phyloP scores from a whole-genome alignment of 2,888 invertebrate species.

The Leptopilina myrica region DNA sequence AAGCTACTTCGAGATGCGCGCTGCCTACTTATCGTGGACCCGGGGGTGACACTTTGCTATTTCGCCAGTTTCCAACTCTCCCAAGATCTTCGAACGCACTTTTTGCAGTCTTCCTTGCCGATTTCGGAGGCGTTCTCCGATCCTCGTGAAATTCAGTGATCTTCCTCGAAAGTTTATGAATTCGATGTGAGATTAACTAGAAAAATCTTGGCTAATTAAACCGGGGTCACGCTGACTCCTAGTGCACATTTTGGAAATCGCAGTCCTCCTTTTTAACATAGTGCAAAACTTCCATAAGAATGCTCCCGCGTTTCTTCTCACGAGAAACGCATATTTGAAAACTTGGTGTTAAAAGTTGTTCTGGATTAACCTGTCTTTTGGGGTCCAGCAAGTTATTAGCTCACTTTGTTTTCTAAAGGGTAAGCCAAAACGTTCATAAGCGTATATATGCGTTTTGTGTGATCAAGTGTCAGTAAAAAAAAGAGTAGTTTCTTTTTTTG shows the following conservation, averaged over 20 bases:
- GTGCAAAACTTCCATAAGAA: slow-evolving; percentile 29
- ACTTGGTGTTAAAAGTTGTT: slow-evolving; percentile 14
- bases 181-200: slow-evolving; percentile 4
- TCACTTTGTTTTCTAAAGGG: slow-evolving; percentile 36
- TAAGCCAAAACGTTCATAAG: slow-evolving; percentile 24
- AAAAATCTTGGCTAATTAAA: slow-evolving; percentile 11
- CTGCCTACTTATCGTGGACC: slow-evolving; percentile 58
- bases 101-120: slow-evolving; percentile 28
- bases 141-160: neutral
- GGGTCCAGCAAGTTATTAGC: slow-evolving; percentile 25
- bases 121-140: slow-evolving; percentile 30
- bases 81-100: slow-evolving; percentile 36
- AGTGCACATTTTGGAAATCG: slow-evolving; percentile 29
- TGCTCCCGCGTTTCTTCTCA: slow-evolving; percentile 18
- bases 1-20: slow-evolving; percentile 56
- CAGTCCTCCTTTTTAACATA: slow-evolving; percentile 14
- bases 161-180: neutral
- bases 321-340: slow-evolving; percentile 25
- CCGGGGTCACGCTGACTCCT: slow-evolving; percentile 36
- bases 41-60: slow-evolving; percentile 62
- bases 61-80: slow-evolving; percentile 23
- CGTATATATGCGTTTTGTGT: slow-evolving; percentile 2
- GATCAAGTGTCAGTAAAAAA: slow-evolving; percentile 13
- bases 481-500: neutral
- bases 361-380: neutral